Base-by-base conservation (phyloP, 2,113 vertebrate genomes). In the Lutjanus erythropterus region DNA sequence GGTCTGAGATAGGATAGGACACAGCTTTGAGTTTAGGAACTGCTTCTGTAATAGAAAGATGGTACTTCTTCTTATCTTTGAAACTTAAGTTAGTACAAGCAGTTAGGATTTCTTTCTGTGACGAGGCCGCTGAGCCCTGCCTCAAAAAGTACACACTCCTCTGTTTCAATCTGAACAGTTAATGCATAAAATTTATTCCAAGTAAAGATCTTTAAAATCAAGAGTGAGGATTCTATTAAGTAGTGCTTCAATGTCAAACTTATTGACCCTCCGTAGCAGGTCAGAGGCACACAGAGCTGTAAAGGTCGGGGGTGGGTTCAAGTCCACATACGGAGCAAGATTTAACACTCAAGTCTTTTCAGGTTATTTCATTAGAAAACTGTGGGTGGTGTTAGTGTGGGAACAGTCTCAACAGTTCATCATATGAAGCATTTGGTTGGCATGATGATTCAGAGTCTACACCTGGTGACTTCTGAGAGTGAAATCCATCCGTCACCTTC, bases 251-350 rank as follows among this genome's bases (percentile, higher is more conserved):
- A 42, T 56, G 56, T 67, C 35, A 53, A 60, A 75, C 60, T 61
- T 60, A 46, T 21, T n/a, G 75, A 75, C 29, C 60, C 42, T 53
- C 47, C 58, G 55, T 46, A 42, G 60, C 52, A 52, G 71, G 61
- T 35, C n/a, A 74, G 78, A 83, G 78, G 83, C 86, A 86, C 77
- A 75, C 27, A n/a, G 49, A 81, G 59, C 21, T 62, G 46, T 64
- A 41, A 61, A 39, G 12, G 29, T 27, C 23, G 14, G 49, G 47
- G 58, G 1, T 16, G 41, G 27, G 52, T 53, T 71, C 8, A 62
- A 16, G 39, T 78, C 49, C 31, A 52, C 9, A 35, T 5, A 8
- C 11, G 35, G 37, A 52, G 33, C 4, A 3, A 33, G 31, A 49
- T 50, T 61, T 6, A 64, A n/a, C 25, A 21, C 44, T 37, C 19